Evolutionary conservation across 2,888 invertebrate genomes (phyloP), one percentile per base, ranked within the genome.

Genomic region (Urechis unicinctus): DNA sequence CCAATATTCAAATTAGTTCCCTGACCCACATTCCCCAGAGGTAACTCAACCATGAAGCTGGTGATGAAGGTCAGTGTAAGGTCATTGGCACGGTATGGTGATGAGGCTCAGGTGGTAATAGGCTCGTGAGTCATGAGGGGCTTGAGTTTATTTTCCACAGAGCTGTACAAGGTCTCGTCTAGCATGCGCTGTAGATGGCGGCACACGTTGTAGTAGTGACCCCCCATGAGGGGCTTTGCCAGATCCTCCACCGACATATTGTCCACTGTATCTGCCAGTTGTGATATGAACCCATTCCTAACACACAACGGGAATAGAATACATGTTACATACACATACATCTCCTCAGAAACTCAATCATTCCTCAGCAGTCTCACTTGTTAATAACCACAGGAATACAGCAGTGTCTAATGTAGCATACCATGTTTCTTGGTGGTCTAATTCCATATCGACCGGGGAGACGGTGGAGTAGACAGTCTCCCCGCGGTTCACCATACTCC

Each of bases 401-500:
- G 5, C 22, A 44, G 6, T 17, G 4, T 6, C 24, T 41, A 9
- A 50, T 41, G 13, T 21, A 22, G 25, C 55, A 17, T 53, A 62
- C 62, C 62, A 62, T 9, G 42, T 25, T 6, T 55, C 47, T 47
- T 62, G 62, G 24, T 59, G 46, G 9, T 51, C 50, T 6, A 50
- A 45, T 30, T 62, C 62, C 26, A 62, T 24, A 52, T 62, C 62
- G 17, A 62, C 54, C 4, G 62, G 62, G 9, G 62, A 62, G 28
- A 47, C 44, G 3, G 52, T 55, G 13, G 47, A 44, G 55, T 61
- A 62, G 46, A 62, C 49, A 13, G 31, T 25, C 25, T 61, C 62
- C 26, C 59, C 62, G 2, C 54, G 53, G 41, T 46, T 57, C 3
- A 62, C 21, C 31, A 62, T 21, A 29, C 47, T 36, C 57, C 56